Evolutionary conservation across 1,140 invertebrate genomes (phyloP), one percentile per base, ranked within the genome.

Genomic region (Pogonomyrmex barbatus): DNA sequence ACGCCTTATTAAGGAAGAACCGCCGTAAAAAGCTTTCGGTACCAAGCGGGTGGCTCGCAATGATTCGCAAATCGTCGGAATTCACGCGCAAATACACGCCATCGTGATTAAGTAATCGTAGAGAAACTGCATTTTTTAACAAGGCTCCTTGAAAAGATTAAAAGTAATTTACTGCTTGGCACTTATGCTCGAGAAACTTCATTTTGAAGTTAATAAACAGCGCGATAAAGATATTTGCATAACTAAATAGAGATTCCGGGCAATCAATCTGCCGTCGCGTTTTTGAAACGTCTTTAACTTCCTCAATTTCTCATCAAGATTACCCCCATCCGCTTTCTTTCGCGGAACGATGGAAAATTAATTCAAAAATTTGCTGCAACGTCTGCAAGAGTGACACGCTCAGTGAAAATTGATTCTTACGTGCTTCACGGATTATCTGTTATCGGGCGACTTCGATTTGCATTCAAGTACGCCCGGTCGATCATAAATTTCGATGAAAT

Each of bases 1-100:
- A 76, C 56, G 17, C 14, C 91, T n/a, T 91, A 91, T 92, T 92
- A 92, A 90, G 90, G n/a, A n/a, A 92, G 89, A 78, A 60, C 76
- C 52, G 52, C 65, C 78, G 89, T 52, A 87, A 92, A 92, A 91
- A 88, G 87, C 86, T 77, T 85, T 83, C 56, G 65, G 70, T 8
- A 24, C 0, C 30, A 47, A 52, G 62, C 0, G 47, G 17, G n/a
- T 39, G 30, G 39, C 10, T 68, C 12, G 1, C 39, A 39, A 30
- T 65, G 17, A 8, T 67, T 79, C n/a, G 45, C 47, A n/a, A 67
- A 12, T 52, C 36, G 36, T n/a, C 5, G 58, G 9, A 63, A 10
- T 3, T 65, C 33, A 65, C 42, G 42, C 45, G 10, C 60, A 6
- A 45, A 36, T 4, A 50, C 17, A 63, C 12, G 42, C 4, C 36